A percentile compares a stretch with the other conserved stretches of the same genome.
Conservation (phyloP, 2,888 invertebrate genomes). For the Lumbricus terrestris region DNA sequence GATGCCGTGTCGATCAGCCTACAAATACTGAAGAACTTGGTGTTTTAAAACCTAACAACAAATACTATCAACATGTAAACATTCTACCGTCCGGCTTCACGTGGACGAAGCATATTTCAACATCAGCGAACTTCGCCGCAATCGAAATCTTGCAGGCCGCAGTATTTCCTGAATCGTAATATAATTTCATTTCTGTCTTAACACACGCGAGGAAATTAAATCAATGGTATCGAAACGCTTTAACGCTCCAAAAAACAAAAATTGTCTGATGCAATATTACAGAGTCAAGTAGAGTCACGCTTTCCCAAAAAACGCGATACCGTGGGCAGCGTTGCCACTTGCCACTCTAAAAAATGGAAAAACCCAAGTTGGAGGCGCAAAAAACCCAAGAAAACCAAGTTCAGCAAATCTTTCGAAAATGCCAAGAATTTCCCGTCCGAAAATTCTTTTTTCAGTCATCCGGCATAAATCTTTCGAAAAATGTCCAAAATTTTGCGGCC, state of each 20-base stretch:
- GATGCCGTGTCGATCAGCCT: background rate
- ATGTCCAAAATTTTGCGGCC: too few relatives aligned
- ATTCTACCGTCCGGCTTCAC: background rate
- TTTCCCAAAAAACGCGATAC: background rate
- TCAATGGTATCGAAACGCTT: background rate
- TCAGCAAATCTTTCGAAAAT: too few relatives aligned
- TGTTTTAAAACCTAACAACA: background rate
- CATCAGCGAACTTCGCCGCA: background rate
- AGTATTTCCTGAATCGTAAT: background rate
- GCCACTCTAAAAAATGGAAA: too few relatives aligned
- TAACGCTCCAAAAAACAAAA: background rate
- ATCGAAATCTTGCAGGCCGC: background rate
- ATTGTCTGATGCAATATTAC: background rate
- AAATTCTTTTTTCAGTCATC: too few relatives aligned
- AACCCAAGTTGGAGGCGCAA: too few relatives aligned
- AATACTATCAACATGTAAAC: background rate
- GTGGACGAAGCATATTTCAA: background rate
- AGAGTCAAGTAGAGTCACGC: too few relatives aligned
- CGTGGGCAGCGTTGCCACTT: too few relatives aligned
- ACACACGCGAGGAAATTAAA: background rate
- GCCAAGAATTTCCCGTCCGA: too few relatives aligned
- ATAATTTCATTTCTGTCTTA: background rate
- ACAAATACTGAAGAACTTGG: background rate
- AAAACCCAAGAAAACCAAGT: too few relatives aligned
- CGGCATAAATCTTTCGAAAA: too few relatives aligned